Percentiles rank a stretch among this genome's conserved stretches.
Conservation (phyloP, 2,797 vertebrate species). For the Oryzias dopingdopingensis region DNA sequence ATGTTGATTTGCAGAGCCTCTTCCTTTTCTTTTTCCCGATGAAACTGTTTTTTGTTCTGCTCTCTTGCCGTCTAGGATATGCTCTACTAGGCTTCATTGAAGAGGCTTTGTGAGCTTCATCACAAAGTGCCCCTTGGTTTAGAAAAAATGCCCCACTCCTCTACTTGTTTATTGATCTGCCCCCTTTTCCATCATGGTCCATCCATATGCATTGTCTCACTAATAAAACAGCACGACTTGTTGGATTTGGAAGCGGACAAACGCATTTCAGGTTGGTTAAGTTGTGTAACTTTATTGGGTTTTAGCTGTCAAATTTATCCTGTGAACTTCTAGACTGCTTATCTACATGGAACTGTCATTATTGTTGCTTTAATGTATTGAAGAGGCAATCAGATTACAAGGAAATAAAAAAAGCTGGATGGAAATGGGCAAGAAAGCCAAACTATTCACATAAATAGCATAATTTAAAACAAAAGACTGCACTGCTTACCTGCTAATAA, state of each 20-base stretch:
- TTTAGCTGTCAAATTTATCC: slow-evolving; percentile 48
- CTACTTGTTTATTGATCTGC: slow-evolving; percentile 36
- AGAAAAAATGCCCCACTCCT: slow-evolving; percentile 25
- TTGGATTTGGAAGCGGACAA: slow-evolving; percentile 42
- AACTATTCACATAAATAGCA: too few relatives aligned
- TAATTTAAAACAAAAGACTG: too few relatives aligned
- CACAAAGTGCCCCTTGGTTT: slow-evolving; percentile 10
- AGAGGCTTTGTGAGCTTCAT: slow-evolving; percentile 33
- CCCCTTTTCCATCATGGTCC: slow-evolving; percentile 51
- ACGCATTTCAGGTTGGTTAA: slow-evolving; percentile 50
- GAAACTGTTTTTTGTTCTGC: not conserved
- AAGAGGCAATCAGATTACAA: slow-evolving; percentile 10
- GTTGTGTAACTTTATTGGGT: slow-evolving; percentile 45
- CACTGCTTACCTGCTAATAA: too few relatives aligned
- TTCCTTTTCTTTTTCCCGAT: slow-evolving; percentile 1
- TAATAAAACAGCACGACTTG: slow-evolving; percentile 45
- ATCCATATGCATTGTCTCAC: slow-evolving; percentile 51
- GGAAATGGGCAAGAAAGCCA: not conserved
- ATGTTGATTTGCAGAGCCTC: too few relatives aligned
- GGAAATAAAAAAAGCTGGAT: slow-evolving; percentile 5
- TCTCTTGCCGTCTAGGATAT: slow-evolving; percentile 16
- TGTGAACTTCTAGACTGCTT: slow-evolving; percentile 38
- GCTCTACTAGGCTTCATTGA: slow-evolving; percentile 51
- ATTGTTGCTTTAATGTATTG: slow-evolving; percentile 27
- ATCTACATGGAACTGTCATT: slow-evolving; percentile 57